Base-by-base conservation (phyloP, 1,140 invertebrate genomes). In the Drosophila pachea region DNA sequence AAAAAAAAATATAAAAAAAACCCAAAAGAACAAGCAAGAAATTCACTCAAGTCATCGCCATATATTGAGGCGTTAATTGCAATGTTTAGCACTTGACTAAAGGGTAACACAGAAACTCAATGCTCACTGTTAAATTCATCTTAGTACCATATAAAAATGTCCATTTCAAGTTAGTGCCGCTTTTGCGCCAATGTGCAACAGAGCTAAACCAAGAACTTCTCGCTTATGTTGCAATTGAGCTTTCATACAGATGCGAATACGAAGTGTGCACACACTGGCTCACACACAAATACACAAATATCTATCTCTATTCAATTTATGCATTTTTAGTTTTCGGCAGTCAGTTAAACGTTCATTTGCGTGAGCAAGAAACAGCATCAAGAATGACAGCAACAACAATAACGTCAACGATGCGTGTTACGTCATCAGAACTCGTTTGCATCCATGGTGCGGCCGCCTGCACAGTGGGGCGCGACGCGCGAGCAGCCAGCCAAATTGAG, bases 391-490 rank as follows among this genome's bases (percentile, higher is more conserved):
- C 33, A 14, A 56, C 56, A 60, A 38, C 47, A 43, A 38, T 4
- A 60, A 42, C 12, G 58, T 62, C 53, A 67, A 62, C 54, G 72
- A 56, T 42, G 63, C 69, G 47, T 73, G 58, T 84, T 84, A 84
- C 79, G 79, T 84, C 79, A 84, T 71, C 47, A 86, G 79, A 84
- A 86, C 79, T 84, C 69, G 79, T 86, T 84, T 84, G 74, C 76
- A 83, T 83, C 61, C 59, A 67, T 58, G 48, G 45, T 14, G 29
- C 36, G 38, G 53, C 36, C 47, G 60, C 55, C 56, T 65, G 67
- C 53, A 74, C 73, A 71, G 73, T 69, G 75, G 69, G 60, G 36
- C 58, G 22, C 47, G 61, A 55, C 60, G 52, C 76, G 68, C 59
- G 66, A 70, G 69, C 71, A 45, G 36, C 35, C 35, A 53, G 49